Evolutionary conservation across 2,797 vertebrate species (phyloP).

Genomic region (Decapterus maruadsi): DNA sequence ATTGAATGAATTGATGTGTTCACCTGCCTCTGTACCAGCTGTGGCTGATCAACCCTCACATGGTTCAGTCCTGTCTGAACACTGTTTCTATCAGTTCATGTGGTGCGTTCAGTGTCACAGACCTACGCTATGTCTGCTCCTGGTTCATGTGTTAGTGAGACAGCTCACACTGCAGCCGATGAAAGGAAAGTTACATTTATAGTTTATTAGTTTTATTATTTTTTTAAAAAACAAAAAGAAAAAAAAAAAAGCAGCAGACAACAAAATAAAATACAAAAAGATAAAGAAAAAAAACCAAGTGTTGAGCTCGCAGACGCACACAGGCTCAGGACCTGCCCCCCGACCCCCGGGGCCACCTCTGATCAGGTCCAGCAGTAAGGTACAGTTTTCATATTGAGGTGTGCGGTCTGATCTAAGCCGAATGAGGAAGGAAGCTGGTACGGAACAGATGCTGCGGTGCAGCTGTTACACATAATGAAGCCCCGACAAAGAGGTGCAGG

Average conservation of each 20-base stretch:
- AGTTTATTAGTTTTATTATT: slow-evolving; percentile 72
- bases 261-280: slow-evolving; percentile 39
- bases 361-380: slow-evolving; percentile 1
- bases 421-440: not conserved
- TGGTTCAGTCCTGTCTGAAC: too few species aligned
- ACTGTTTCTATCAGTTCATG: too few species aligned
- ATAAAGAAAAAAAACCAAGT: slow-evolving; percentile 31
- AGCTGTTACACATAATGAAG: not conserved
- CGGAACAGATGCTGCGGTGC: not conserved
- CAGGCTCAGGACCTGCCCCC: not conserved
- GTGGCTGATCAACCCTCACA: too few species aligned
- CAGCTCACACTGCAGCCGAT: not conserved
- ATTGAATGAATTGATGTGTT: too few species aligned
- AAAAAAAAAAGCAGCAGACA: slow-evolving; percentile 47
- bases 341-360: not conserved
- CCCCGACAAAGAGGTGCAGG: not conserved
- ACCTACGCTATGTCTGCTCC: too few species aligned
- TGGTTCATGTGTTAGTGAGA: too few species aligned
- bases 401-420: not conserved
- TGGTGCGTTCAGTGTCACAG: too few species aligned
- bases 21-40: too few species aligned
- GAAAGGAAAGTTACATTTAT: slow-evolving; percentile 29
- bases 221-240: slow-evolving; percentile 43
- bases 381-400: not conserved
- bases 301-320: slow-evolving; percentile 8